Conservation (phyloP, 1,140 invertebrate species). For the Atopsyche davidsoni region DNA sequence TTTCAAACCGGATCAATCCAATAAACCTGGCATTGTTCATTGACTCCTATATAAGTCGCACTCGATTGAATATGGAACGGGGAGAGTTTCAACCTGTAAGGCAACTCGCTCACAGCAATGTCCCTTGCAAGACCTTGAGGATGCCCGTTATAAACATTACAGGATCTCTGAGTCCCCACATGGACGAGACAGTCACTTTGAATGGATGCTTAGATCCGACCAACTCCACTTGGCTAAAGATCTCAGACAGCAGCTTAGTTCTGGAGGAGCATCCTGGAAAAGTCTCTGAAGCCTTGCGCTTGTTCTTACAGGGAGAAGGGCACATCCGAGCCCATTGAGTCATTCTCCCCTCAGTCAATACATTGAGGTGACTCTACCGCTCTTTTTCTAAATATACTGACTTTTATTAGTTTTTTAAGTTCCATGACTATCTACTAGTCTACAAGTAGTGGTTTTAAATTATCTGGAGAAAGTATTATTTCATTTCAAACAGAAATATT, state of each 20-base stretch:
- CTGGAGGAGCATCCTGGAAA: constrained; percentile 92
- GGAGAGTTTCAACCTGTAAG: constrained; percentile 19
- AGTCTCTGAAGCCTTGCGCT: constrained; percentile 86
- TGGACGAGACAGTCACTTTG: constrained; percentile 94
- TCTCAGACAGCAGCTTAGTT: constrained; percentile 62
- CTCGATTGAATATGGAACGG: constrained; percentile 79
- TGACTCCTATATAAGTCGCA: constrained; percentile 87
- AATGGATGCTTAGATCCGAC: constrained; percentile 91
- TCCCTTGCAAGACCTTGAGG: constrained; percentile 34
- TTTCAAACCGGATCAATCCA: constrained; percentile 86
- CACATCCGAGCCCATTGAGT: too few relatives aligned
- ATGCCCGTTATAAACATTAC: constrained; percentile 92
- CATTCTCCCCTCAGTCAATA: too few relatives aligned
- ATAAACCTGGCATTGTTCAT: constrained; percentile 90
- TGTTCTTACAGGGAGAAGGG: constrained; percentile 94
- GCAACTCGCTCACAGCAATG: constrained; percentile 31
- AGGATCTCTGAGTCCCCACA: constrained; percentile 87
- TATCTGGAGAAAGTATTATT: too few relatives aligned
- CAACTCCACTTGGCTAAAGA: constrained; percentile 98
- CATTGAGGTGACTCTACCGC: too few relatives aligned
- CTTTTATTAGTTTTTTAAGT: too few relatives aligned
- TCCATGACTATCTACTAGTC: too few relatives aligned
- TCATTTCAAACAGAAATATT: too few relatives aligned
- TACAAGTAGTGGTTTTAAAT: too few relatives aligned
- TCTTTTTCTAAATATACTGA: too few relatives aligned